These are phyloP conservation scores for Dolichomitus sp. DNA, from an alignment of 2,888 invertebrate genomes.

Conservation along the genomic window DNA sequence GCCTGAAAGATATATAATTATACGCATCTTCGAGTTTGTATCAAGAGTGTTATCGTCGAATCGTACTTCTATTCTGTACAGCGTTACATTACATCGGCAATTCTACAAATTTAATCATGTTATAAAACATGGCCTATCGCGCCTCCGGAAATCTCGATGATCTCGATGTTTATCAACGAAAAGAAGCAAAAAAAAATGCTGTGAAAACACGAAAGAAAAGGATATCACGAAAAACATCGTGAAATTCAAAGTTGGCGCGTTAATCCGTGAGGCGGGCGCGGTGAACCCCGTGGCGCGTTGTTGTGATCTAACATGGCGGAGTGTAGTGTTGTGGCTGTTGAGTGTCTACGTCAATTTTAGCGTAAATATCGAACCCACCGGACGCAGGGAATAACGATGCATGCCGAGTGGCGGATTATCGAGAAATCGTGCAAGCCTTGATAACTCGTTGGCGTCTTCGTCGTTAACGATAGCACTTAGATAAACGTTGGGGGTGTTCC, in stretches of 20 bases:
- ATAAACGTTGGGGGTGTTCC: not conserved
- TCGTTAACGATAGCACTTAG: not conserved
- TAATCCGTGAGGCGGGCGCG: constrained; percentile 86
- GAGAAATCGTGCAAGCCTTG: constrained; percentile 34
- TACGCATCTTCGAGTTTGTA: constrained; percentile 33
- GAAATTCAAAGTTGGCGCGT: constrained; percentile 76
- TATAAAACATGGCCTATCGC: not conserved
- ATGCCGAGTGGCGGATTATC: constrained; percentile 57
- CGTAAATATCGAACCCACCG: constrained; percentile 76
- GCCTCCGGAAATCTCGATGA: not conserved
- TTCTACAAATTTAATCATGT: not conserved
- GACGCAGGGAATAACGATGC: constrained; percentile 71
- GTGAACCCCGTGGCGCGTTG: constrained; percentile 90
- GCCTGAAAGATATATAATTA: constrained; percentile 72
- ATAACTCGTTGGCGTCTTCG: constrained; percentile 15
- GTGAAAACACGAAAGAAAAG: not conserved
- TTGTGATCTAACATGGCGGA: constrained; percentile 91
- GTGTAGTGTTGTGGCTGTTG: constrained; percentile 89
- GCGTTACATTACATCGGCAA: not conserved
- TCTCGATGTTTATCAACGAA: not conserved
- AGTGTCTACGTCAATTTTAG: constrained; percentile 87
- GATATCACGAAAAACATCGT: not conserved
- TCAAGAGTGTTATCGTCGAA: constrained; percentile 44
- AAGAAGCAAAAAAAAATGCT: not conserved
- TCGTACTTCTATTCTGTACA: not conserved